phyloP scores from a whole-genome alignment of 2,797 vertebrate genomes.

The Squalus acanthias region DNA sequence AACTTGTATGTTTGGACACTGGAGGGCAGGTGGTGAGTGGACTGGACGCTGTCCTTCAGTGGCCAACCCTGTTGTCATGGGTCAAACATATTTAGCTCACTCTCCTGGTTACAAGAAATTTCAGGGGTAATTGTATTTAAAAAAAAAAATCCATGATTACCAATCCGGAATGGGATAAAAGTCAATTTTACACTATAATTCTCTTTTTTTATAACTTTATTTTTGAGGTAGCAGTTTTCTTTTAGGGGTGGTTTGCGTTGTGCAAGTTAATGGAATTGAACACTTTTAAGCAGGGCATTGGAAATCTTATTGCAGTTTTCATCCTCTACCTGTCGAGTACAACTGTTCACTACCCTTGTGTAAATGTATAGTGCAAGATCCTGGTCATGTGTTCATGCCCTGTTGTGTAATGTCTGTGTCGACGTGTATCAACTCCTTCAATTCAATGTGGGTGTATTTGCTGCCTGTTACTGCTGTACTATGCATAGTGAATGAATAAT shows the following conservation, averaged over 20 bases:
- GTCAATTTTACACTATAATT: neutral
- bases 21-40: neutral
- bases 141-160: neutral
- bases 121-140: neutral
- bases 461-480: slow-evolving; percentile 48
- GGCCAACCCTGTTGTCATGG: neutral
- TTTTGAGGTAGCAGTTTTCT: neutral
- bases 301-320: neutral
- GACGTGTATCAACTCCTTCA: neutral
- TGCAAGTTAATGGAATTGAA: slow-evolving; percentile 8
- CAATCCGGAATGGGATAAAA: neutral
- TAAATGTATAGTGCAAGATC: slow-evolving; percentile 15
- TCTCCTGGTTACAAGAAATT: neutral
- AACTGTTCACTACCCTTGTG: slow-evolving; percentile 37
- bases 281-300: neutral
- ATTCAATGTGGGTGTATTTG: slow-evolving; percentile 44
- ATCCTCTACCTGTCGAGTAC: slow-evolving; percentile 41
- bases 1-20: neutral
- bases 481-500: slow-evolving; percentile 47
- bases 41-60: neutral
- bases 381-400: neutral
- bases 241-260: neutral
- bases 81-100: neutral
- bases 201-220: neutral
- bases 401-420: neutral